Percentiles rank a stretch among this genome's conserved stretches.
phyloP scores from a whole-genome alignment of 2,113 vertebrate genomes.

The Hiodon alosoides region DNA sequence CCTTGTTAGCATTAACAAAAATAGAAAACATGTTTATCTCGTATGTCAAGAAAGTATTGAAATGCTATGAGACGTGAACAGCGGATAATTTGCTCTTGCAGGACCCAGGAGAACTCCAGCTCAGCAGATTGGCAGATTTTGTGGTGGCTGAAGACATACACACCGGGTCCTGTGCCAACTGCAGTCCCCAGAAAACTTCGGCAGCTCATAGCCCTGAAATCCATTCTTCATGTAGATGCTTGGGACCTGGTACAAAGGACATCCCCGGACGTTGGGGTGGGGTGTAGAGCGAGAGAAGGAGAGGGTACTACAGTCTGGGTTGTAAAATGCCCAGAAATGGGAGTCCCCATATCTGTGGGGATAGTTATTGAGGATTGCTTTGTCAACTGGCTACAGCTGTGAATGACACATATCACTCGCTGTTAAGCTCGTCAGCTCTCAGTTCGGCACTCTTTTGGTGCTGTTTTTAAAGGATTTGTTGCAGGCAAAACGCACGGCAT shows the following conservation, averaged over 20 bases:
- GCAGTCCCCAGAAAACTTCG: slow-evolving; percentile 5
- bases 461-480: slow-evolving; percentile 21
- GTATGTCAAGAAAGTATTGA: neutral
- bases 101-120: neutral
- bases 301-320: neutral
- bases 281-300: neutral
- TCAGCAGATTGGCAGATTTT: neutral
- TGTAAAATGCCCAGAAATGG: slow-evolving; percentile 8
- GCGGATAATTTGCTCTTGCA: neutral
- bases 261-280: slow-evolving; percentile 7
- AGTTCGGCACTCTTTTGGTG: slow-evolving; percentile 30
- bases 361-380: slow-evolving; percentile 6
- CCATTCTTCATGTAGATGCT: slow-evolving; percentile 4
- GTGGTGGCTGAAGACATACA: slow-evolving; percentile 12
- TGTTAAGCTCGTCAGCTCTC: slow-evolving; percentile 23
- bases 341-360: slow-evolving; percentile 20
- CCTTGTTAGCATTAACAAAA: no score
- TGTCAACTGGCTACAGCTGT: slow-evolving; percentile 27
- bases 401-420: slow-evolving; percentile 35
- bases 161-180: slow-evolving; percentile 10
- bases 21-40: no score
- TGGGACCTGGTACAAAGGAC: neutral
- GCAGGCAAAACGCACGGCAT: slow-evolving; percentile 28
- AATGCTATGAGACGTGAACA: neutral
- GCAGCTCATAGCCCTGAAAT: slow-evolving; percentile 7